Evolutionary conservation across 2,113 vertebrate species (phyloP).

Genomic region (crab-eating macaque (Macaca fascicularis)): DNA sequence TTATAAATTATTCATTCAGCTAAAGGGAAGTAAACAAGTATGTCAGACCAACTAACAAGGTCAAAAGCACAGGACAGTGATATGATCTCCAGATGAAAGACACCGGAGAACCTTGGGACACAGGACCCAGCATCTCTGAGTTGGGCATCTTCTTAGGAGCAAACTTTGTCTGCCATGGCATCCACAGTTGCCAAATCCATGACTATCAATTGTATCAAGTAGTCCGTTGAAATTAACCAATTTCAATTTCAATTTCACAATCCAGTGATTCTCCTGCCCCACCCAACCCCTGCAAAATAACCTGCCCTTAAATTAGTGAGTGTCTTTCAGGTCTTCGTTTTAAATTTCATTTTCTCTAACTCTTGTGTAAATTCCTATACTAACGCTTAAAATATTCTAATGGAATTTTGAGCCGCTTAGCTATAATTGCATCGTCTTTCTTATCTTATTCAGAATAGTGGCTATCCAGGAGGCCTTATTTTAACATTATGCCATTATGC

Average conservation of each 20-base stretch:
- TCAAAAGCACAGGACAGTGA: neutral
- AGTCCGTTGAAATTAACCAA: neutral
- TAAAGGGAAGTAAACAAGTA: neutral
- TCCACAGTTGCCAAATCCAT: neutral
- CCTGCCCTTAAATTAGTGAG: neutral
- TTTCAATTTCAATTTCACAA: conserved; percentile 7
- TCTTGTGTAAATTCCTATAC: neutral
- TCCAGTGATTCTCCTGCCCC: neutral
- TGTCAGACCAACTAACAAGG: conserved; percentile 20
- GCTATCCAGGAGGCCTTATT: neutral
- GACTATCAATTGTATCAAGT: neutral
- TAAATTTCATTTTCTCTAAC: conserved; percentile 10
- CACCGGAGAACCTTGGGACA: neutral
- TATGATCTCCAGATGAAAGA: neutral
- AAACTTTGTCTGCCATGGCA: neutral
- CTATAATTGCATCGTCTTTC: neutral
- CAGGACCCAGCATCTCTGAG: neutral
- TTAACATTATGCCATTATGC: neutral
- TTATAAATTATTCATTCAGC: conserved; percentile 45
- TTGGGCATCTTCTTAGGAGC: neutral
- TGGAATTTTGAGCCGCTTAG: neutral
- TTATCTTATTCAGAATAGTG: neutral
- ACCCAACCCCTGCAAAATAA: neutral
- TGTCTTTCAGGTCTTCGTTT: neutral
- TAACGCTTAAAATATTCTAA: neutral